Evolutionary conservation across 2,113 vertebrate genomes (phyloP), one percentile per base, ranked within the genome.

Genomic region (Isurus oxyrinchus): DNA sequence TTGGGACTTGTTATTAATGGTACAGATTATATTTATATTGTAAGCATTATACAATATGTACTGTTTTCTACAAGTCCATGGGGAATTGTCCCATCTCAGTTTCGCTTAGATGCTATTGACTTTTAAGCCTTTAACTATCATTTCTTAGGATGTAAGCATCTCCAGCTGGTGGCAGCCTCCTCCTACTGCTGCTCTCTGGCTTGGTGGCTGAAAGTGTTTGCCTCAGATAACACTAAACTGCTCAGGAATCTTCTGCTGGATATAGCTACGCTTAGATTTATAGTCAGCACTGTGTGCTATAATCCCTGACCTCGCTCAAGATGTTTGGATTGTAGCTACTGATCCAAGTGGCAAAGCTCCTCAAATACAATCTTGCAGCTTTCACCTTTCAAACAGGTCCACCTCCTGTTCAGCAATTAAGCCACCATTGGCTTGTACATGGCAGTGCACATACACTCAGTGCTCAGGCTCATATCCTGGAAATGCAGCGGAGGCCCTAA

Each of bases 61-160:
- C 59, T 40, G 59, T 63, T 94, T n/a, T 40, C 66, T 23, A 63
- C 90, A 63, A 63, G n/a, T 66, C 90, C 59, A 63, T 61, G 61
- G 90, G 90, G 88, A 81, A 63, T 63, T 40, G n/a, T 63, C 59
- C n/a, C 90, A 94, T 35, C 59, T 94, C 59, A 94, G 59, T n/a
- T 40, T 94, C 35, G 40, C 35, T 63, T 94, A 10, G n/a, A 66
- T 21, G 14, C 57, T n/a, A 31, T 59, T 61, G 88, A 88, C 21
- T 88, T 88, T 88, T 31, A 57, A 90, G 53, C 27, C 59, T 94
- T 49, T 61, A 63, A 61, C 21, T 90, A 21, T 94, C 21, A 23
- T 94, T 19, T 40, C 57, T 94, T 40, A 40, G 35, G n/a, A n/a
- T 94, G 59, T 21, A n/a, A 94, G 59, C n/a, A 21, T 57, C 59